These are phyloP conservation scores for Acropternis orthonyx DNA, from an alignment of 2,797 vertebrate species.

Conservation along the genomic window DNA sequence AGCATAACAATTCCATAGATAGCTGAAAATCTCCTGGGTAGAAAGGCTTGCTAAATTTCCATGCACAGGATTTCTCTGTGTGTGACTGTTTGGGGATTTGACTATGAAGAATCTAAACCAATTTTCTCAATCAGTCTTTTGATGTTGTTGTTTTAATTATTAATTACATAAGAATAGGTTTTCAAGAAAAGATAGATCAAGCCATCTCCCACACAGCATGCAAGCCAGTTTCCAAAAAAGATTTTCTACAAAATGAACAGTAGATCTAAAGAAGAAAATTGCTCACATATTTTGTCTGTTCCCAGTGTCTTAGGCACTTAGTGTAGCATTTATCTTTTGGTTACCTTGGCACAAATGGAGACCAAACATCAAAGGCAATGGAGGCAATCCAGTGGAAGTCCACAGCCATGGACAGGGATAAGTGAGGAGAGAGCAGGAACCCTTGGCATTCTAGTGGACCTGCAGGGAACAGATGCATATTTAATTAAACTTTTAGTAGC, in stretches of 20 bases:
- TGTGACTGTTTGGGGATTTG: not conserved
- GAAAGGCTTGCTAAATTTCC: not conserved
- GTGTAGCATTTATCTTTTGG: not conserved
- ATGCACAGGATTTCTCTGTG: not conserved
- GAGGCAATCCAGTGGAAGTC: not conserved
- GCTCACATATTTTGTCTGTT: not conserved
- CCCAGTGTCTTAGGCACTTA: not conserved
- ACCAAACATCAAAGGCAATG: not conserved
- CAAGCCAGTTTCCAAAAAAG: not conserved
- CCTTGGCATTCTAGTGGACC: not conserved
- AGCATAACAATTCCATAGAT: not conserved
- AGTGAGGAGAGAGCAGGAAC: not conserved
- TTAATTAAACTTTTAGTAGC: conserved; percentile 2
- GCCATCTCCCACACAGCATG: not conserved
- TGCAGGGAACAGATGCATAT: not conserved
- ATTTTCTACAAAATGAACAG: not conserved
- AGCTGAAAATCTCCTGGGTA: not conserved
- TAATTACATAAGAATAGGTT: not conserved
- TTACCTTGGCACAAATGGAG: not conserved
- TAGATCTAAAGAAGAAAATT: not conserved
- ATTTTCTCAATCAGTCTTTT: conserved; percentile 26
- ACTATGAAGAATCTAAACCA: not conserved
- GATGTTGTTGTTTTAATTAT: conserved; percentile 39
- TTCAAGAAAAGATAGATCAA: not conserved
- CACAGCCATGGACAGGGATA: not conserved